These are phyloP conservation scores for Siniperca obscura DNA, from an alignment of 2,797 vertebrate genomes.

Conservation along the genomic window DNA sequence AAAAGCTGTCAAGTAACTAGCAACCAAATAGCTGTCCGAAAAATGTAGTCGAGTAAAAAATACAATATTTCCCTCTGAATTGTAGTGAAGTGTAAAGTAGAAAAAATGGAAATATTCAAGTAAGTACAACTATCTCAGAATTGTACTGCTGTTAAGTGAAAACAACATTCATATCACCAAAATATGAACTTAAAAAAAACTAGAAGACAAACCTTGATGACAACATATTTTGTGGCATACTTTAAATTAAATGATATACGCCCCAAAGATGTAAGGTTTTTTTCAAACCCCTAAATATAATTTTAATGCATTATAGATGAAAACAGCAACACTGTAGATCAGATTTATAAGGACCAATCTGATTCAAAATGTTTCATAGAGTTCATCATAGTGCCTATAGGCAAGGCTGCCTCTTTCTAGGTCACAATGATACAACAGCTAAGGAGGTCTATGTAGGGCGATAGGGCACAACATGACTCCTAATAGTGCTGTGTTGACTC, in stretches of 20 bases:
- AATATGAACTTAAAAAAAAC: not conserved
- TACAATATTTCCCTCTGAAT: not conserved
- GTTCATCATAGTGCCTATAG: not conserved
- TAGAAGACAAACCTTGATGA: not conserved
- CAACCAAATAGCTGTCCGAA: not conserved
- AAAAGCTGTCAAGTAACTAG: not conserved
- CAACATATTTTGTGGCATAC: not conserved
- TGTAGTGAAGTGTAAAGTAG: not conserved
- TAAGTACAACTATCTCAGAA: not conserved
- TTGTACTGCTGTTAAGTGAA: not conserved
- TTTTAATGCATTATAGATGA: not conserved
- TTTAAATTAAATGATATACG: not conserved
- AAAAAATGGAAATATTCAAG: not conserved
- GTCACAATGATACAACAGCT: slow-evolving; percentile 12
- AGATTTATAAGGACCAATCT: not conserved
- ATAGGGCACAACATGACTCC: slow-evolving; percentile 15
- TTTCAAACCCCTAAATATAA: not conserved
- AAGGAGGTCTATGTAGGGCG: slow-evolving; percentile 35
- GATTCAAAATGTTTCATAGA: not conserved
- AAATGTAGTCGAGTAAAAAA: not conserved
- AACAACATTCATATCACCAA: not conserved
- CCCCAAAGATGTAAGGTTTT: not conserved
- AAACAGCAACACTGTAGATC: not conserved
- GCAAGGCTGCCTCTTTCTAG: not conserved
- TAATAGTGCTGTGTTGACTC: slow-evolving; percentile 24